phyloP scores from a whole-genome alignment of 92 coral and sea anemone genomes.

The Hydrozoanthus gracilis region DNA sequence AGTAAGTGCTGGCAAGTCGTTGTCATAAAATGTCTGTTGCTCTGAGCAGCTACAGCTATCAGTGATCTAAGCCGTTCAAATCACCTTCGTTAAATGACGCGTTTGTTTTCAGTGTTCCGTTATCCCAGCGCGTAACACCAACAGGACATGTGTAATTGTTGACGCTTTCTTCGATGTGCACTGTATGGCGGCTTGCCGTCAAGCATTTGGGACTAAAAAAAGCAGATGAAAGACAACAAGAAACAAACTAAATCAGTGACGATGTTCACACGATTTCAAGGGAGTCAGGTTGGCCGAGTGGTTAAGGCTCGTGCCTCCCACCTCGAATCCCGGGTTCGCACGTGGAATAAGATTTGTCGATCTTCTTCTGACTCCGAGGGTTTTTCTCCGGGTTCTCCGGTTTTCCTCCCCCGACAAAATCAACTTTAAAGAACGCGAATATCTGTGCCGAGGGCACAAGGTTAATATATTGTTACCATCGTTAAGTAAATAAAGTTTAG shows the following conservation, averaged over 20 bases:
- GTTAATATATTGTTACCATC: too few species aligned
- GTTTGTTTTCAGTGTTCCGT: slow-evolving; percentile 91
- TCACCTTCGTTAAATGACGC: slow-evolving; percentile 96
- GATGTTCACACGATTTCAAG: background rate
- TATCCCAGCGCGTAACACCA: slow-evolving; percentile 65
- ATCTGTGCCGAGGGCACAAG: too few species aligned
- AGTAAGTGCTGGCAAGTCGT: too few species aligned
- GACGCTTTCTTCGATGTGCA: slow-evolving; percentile 90
- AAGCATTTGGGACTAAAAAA: slow-evolving; percentile 75
- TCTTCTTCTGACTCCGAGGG: too few species aligned
- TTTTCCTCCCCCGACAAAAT: too few species aligned
- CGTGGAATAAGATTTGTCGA: background rate
- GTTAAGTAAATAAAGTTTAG: too few species aligned
- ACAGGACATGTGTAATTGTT: slow-evolving; percentile 90
- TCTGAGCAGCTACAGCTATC: background rate
- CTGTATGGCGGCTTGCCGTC: slow-evolving; percentile 72
- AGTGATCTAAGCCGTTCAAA: background rate
- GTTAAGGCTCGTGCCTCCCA: too few species aligned
- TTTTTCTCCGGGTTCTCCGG: too few species aligned
- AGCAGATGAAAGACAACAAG: background rate
- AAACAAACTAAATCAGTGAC: background rate
- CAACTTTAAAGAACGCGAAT: too few species aligned
- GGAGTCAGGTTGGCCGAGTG: background rate
- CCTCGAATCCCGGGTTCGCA: too few species aligned
- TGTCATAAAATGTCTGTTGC: too few species aligned